Evolutionary conservation across 2,888 invertebrate species (phyloP).

Genomic region (Cactoblastis cactorum): DNA sequence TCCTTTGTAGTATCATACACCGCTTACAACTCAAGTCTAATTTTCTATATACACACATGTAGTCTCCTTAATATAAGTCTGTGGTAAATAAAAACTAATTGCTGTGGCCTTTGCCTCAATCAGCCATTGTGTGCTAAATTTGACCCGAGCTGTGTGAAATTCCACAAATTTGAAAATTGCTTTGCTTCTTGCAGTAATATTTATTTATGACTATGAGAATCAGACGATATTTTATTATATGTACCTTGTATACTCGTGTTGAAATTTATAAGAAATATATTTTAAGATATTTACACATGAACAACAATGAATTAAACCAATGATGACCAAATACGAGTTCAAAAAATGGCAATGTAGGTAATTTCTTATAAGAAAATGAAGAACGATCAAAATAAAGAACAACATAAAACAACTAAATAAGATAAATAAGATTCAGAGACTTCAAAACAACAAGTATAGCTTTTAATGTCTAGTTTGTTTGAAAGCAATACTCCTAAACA

Average conservation of each 20-base stretch:
- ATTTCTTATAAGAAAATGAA: too few species aligned
- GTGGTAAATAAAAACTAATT: slow-evolving; percentile 29
- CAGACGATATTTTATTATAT: neutral
- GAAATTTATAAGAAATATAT: neutral
- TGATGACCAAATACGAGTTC: too few species aligned
- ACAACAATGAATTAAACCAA: too few species aligned
- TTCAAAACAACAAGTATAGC: neutral
- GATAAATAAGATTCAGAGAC: too few species aligned
- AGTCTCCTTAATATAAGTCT: too few species aligned
- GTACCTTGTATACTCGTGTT: neutral
- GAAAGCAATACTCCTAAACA: neutral
- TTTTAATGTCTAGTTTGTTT: neutral
- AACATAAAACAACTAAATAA: too few species aligned
- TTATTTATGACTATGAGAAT: slow-evolving; percentile 1
- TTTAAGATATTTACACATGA: too few species aligned
- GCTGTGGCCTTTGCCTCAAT: slow-evolving; percentile 24
- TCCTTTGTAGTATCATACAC: too few species aligned
- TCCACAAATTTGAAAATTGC: slow-evolving; percentile 7
- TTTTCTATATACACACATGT: too few species aligned
- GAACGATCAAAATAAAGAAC: too few species aligned
- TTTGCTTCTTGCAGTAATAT: neutral
- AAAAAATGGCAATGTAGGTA: too few species aligned
- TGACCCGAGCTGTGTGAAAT: slow-evolving; percentile 11
- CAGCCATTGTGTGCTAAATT: slow-evolving; percentile 20
- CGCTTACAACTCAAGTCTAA: too few species aligned